Evolutionary conservation across 2,888 invertebrate genomes (phyloP), one percentile per base, ranked within the genome.

Genomic region (Mesopsocus fuscifrons): DNA sequence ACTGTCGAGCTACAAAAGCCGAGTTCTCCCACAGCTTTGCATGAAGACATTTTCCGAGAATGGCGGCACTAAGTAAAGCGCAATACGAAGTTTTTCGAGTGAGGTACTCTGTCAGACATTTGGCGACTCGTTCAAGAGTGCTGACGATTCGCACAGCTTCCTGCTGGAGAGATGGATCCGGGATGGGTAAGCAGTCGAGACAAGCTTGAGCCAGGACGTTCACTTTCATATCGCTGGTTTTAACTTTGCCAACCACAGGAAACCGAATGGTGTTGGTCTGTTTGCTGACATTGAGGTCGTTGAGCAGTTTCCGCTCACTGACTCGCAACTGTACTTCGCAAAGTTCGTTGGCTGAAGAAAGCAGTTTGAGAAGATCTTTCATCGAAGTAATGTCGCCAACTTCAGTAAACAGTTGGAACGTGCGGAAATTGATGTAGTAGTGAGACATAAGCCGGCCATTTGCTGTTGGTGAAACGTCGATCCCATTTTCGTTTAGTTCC

Each of bases 11-110:
- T 17, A 83, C 69, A 55, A 67, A 74, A 2, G 60, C 60, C 0
- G 81, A 79, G 56, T 81, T 73, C 54, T 82, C 80, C 84, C 85
- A 85, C 34, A 84, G 59, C 50, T 68, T 69, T 0, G 74, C 68
- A 21, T 61, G 53, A 47, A 81, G 64, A 53, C 80, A 77, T 61
- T 83, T 81, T 4, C 69, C 62, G 43, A 84, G 61, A 21, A 71
- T 60, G 17, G 73, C 58, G 0, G 77, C 60, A 57, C 70, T 73
- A 3, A 74, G 54, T 11, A 77, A 59, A 1, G 71, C 67, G 43
- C 60, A 59, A 57, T 62, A 76, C 51, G 62, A 54, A 52, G 45
- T 48, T 43, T 43, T 55, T 50, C 44, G 51, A 49, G 47, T 47
- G 16, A 52, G 41, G 34, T 47, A 52, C 40, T 48, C 34, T 2